A percentile compares a stretch with the other conserved stretches of the same genome.
Conservation (phyloP, 1,140 invertebrate species). For the Tribolium madens region DNA sequence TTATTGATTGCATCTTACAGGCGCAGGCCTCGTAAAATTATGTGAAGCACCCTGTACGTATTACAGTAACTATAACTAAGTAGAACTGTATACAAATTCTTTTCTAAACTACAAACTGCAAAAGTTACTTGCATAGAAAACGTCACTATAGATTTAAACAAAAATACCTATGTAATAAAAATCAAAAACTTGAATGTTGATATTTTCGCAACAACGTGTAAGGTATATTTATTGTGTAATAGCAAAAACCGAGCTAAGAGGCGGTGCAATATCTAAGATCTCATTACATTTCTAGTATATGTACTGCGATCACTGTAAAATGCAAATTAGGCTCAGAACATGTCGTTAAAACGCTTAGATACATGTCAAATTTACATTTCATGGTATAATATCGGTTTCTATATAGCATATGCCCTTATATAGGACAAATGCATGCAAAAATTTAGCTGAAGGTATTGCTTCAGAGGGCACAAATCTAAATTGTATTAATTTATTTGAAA, state of each 20-base stretch:
- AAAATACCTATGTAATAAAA: no score
- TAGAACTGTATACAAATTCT: no score
- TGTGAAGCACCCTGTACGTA: no score
- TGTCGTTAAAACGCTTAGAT: neutral
- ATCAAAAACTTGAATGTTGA: no score
- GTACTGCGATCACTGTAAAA: neutral
- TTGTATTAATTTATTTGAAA: neutral
- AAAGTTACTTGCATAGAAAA: no score
- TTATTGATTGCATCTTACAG: no score
- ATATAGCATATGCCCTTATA: neutral
- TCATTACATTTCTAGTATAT: neutral
- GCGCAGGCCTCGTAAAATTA: no score
- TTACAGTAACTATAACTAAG: no score
- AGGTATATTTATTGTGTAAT: no score
- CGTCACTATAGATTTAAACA: no score
- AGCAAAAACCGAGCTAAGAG: neutral
- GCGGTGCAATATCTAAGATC: neutral
- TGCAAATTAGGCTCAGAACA: neutral
- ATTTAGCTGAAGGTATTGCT: neutral
- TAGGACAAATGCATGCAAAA: neutral
- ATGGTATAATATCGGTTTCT: neutral
- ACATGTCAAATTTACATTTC: neutral
- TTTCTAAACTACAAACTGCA: no score
- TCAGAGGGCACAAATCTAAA: neutral
- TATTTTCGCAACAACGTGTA: no score